phyloP scores from a whole-genome alignment of 2,888 invertebrate genomes.

The Chirona hameri region DNA sequence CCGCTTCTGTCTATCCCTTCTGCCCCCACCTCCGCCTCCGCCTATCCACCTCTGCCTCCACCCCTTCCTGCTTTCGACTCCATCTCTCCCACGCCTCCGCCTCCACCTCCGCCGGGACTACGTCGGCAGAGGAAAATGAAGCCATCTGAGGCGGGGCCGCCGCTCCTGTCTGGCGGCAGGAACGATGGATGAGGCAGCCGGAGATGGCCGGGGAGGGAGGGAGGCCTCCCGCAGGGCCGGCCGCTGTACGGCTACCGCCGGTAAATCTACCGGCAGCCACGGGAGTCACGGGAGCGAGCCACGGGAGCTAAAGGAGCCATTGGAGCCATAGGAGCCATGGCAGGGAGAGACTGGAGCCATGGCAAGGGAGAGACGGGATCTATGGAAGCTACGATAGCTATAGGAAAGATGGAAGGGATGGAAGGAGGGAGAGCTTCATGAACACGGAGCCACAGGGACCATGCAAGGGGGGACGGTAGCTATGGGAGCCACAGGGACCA shows the following conservation, averaged over 20 bases:
- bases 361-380: too few species aligned
- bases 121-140: neutral
- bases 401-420: too few species aligned
- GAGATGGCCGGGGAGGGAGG: neutral
- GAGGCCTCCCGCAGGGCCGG: neutral
- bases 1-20: neutral
- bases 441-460: too few species aligned
- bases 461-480: too few species aligned
- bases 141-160: neutral
- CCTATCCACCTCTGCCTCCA: neutral
- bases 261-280: neutral
- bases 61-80: too few species aligned
- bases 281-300: neutral
- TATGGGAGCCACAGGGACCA: too few species aligned
- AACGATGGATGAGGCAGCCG: neutral
- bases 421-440: too few species aligned
- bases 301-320: neutral
- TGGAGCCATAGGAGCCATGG: too few species aligned
- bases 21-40: neutral
- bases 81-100: too few species aligned
- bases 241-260: neutral
- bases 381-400: too few species aligned
- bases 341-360: too few species aligned
- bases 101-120: neutral
- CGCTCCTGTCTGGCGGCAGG: neutral